Evolutionary conservation across 1,140 invertebrate genomes (phyloP).

Genomic region (Leptoteleia sp.): DNA sequence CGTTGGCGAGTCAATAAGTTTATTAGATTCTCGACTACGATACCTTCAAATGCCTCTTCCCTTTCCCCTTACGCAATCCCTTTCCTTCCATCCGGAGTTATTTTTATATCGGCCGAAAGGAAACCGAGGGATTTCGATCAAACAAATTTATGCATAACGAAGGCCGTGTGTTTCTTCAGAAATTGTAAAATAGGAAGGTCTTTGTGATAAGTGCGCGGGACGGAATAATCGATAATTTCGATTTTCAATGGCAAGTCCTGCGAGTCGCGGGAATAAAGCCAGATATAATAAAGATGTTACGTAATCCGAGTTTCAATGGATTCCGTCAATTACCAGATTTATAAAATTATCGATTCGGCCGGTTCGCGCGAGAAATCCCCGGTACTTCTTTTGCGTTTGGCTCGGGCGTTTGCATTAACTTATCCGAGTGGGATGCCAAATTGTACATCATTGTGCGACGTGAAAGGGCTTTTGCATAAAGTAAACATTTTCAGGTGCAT

Average conservation of each 20-base stretch:
- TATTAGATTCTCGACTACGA: conserved; percentile 28
- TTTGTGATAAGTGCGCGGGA: conserved; percentile 41
- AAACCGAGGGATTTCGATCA: conserved; percentile 13
- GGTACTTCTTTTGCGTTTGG: background rate
- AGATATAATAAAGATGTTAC: conserved; percentile 37
- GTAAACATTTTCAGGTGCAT: too few relatives aligned
- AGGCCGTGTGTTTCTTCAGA: conserved; percentile 28
- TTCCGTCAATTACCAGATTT: conserved; percentile 31
- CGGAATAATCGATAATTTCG: conserved; percentile 37
- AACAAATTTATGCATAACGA: conserved; percentile 52
- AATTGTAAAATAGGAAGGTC: conserved; percentile 38
- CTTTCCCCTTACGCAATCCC: conserved; percentile 13
- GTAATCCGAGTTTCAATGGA: conserved; percentile 31
- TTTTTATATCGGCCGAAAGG: conserved; percentile 28
- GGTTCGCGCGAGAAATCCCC: background rate
- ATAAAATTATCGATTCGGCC: conserved; percentile 20
- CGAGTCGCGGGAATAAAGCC: conserved; percentile 9
- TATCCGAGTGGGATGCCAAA: background rate
- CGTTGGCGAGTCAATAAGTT: conserved; percentile 27
- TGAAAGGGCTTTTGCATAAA: background rate
- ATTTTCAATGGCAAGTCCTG: conserved; percentile 23
- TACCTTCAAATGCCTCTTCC: conserved; percentile 8
- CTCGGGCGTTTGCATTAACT: conserved; percentile 3
- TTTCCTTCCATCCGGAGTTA: conserved; percentile 21
- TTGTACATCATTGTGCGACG: background rate